Evolutionary conservation across 2,113 vertebrate species (phyloP).

Genomic region (Brachypteracias leptosomus): DNA sequence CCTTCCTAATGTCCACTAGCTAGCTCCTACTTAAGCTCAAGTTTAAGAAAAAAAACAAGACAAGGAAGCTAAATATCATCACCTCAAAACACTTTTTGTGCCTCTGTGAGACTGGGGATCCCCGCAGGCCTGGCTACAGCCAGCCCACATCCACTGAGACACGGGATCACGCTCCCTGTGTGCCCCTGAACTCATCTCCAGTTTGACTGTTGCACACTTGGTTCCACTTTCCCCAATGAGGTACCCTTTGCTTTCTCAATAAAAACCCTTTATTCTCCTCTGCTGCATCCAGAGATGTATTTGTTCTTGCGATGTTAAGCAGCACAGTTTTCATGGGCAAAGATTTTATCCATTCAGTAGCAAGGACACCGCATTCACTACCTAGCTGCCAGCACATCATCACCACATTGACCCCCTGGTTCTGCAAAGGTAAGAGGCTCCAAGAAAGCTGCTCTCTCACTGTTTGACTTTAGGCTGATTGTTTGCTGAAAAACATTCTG

Average conservation of each 20-base stretch:
- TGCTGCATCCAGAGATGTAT: background rate
- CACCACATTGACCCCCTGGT: background rate
- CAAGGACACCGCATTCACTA: background rate
- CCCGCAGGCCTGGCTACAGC: background rate
- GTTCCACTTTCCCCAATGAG: background rate
- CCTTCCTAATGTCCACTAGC: background rate
- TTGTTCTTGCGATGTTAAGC: background rate
- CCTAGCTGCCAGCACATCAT: background rate
- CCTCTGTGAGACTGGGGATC: background rate
- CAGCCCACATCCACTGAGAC: background rate
- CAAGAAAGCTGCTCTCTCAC: background rate
- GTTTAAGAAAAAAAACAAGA: background rate
- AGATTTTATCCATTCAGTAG: background rate
- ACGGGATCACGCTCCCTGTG: background rate
- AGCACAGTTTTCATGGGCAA: background rate
- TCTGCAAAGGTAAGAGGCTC: background rate
- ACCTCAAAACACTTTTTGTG: background rate
- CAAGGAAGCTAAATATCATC: background rate
- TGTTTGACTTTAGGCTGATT: background rate
- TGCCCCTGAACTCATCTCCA: background rate
- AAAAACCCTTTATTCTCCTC: background rate
- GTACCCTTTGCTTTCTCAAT: background rate
- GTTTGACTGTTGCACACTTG: background rate
- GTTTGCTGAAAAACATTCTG: background rate
- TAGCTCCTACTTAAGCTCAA: background rate